phyloP scores from a whole-genome alignment of 2,797 vertebrate species.

The Neosilurus mollespiculum region DNA sequence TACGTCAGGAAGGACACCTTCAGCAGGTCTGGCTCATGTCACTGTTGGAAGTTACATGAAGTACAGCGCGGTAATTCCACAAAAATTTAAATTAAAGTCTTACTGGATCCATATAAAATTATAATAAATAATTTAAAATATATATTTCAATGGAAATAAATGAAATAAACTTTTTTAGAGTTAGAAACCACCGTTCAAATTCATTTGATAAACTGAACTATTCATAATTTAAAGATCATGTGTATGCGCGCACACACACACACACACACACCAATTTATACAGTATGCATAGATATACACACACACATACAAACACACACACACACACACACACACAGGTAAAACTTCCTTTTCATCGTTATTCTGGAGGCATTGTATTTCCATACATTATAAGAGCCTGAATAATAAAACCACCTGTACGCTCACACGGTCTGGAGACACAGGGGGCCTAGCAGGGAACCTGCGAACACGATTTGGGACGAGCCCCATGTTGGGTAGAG shows the following conservation, averaged over 20 bases:
- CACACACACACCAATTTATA: no score
- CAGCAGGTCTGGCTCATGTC: not conserved
- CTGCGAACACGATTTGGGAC: not conserved
- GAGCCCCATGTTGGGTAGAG: not conserved
- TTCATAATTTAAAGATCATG: not conserved
- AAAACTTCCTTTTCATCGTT: not conserved
- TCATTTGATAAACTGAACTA: not conserved
- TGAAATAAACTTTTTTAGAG: not conserved
- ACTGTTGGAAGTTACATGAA: not conserved
- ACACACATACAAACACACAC: not conserved
- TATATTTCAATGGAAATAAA: not conserved
- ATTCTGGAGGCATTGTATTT: not conserved
- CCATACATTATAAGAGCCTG: not conserved
- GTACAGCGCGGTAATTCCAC: not conserved
- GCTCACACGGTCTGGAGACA: not conserved
- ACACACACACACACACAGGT: not conserved
- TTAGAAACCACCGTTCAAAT: not conserved
- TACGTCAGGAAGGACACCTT: not conserved
- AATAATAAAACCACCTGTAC: not conserved
- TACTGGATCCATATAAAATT: not conserved
- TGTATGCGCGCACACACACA: not conserved
- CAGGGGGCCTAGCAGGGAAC: no score
- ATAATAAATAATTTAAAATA: not conserved
- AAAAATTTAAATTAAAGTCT: not conserved
- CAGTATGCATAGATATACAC: no score